Base-by-base conservation (phyloP, 2,113 vertebrate species). In the Addax nasomaculatus region DNA sequence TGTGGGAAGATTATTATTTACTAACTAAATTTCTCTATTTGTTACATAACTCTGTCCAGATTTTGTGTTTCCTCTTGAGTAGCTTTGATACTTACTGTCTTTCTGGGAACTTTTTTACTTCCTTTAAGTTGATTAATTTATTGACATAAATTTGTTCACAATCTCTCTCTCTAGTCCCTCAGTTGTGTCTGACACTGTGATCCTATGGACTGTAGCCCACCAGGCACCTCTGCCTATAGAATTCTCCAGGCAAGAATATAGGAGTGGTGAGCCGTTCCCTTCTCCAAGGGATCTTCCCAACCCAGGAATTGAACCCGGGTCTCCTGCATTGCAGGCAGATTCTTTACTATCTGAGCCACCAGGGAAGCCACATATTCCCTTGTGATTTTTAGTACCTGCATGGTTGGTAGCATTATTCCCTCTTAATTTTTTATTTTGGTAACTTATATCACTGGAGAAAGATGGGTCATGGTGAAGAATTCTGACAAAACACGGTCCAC, bases 1-100 rank as follows among this genome's bases (percentile, higher is more conserved):
- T 90, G 14, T 90, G 33, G 86, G 25, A 70, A 83, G 33, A 67
- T 85, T 93, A 87, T 93, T 93, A 67, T 78, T 89, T 93, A 89
- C 36, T 53, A 76, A 53, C 29, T 45, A 76, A 49, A 19, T 89
- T 62, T 78, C 70, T 87, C 49, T 49, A 4, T 83, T 29, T 55
- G 10, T 84, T 57, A 73, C 67, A 6, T 29, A 79, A 15, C 39
- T 85, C 47, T 64, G 1, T 80, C 47, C 53, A 91, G 51, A 39
- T 86, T 87, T 92, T 73, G 8, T 85, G 27, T 94, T 94, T 90
- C 57, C 55, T 80, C 43, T 85, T 86, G 39, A 90, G 60, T 51
- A 90, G 57, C 21, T 80, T 36, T 73, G 53, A 25, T 58, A 27
- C 19, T 62, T 93, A 76, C 57, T 78, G 13, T 96, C 51, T 79